Base-by-base conservation (phyloP, 2,888 invertebrate genomes). In the Lasiommata megera region DNA sequence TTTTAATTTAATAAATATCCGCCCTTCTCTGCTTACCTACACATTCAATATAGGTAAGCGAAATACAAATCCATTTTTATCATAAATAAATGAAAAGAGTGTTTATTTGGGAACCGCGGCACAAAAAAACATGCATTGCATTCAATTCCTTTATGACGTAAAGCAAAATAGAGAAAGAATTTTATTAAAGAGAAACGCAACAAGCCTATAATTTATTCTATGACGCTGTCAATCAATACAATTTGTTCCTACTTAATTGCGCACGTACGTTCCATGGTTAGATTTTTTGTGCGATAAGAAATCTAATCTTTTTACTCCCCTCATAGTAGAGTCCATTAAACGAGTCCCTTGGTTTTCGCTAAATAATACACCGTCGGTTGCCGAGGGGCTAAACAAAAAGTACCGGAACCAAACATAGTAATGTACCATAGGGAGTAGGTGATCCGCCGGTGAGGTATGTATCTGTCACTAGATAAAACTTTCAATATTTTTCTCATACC, bases 341-440 rank as follows among this genome's bases (percentile, higher is more conserved):
- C 76, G 70, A 73, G 77, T 76, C 83, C 85, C 84, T 79, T 80
- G 78, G 80, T 81, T 84, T 82, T 79, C 77, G 84, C 85, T 87
- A 85, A 88, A 88, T 88, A 88, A 88, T 88, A 85, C 82, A 77
- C 77, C 77, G 72, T 71, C 70, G 74, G 80, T 80, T 79, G 80
- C 78, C 70, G 78, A 74, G 85, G 88, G 79, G 78, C 73, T 75
- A 82, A 82, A 85, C 83, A 83, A 86, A 84, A 81, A 76, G 84
- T 76, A 86, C 87, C 88, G 88, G 88, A 88, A 88, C 89, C 82
- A 83, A 87, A 80, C 82, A 73, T 78, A 69, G 74, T 76, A 80
- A 77, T 76, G 80, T 71, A 78, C 87, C 82, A 74, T 73, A 69
- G 88, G 87, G 88, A 85, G 77, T 81, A 75, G 74, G 71, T 68